A percentile compares a stretch with the other conserved stretches of the same genome.
These are phyloP conservation scores for Drosophila kuntzei DNA, from an alignment of 2,888 invertebrate species.

Conservation along the genomic window DNA sequence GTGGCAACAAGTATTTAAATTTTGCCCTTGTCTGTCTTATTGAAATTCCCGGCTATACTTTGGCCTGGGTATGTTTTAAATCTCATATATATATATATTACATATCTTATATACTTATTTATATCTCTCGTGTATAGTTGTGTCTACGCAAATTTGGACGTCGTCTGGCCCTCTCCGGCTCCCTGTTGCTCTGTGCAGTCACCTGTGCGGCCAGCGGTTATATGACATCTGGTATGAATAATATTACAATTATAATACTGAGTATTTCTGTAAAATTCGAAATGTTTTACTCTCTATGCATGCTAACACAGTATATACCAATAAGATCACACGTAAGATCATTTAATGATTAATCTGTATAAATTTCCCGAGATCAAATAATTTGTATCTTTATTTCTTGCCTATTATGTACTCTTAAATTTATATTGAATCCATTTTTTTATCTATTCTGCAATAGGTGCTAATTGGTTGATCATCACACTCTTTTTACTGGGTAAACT, in stretches of 20 bases:
- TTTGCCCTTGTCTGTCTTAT: slow-evolving; percentile 88
- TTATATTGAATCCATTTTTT: background rate
- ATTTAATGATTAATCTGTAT: background rate
- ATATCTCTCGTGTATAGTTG: slow-evolving; percentile 80
- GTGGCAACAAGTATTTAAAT: slow-evolving; percentile 89
- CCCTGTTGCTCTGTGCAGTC: slow-evolving; percentile 86
- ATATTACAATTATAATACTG: slow-evolving; percentile 5
- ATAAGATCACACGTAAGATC: slow-evolving; percentile 69
- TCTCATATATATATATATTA: slow-evolving; percentile 2
- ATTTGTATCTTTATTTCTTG: background rate
- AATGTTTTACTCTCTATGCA: slow-evolving; percentile 20
- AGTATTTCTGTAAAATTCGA: background rate
- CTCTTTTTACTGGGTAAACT: slow-evolving; percentile 88
- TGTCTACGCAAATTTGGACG: slow-evolving; percentile 87
- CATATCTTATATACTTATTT: slow-evolving; percentile 5
- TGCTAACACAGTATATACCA: slow-evolving; percentile 64
- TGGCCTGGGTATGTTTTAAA: slow-evolving; percentile 85
- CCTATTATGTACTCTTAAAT: background rate
- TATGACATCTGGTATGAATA: slow-evolving; percentile 85
- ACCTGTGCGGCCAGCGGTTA: slow-evolving; percentile 87
- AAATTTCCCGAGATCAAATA: background rate
- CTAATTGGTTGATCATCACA: slow-evolving; percentile 86
- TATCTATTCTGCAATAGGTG: background rate
- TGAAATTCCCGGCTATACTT: slow-evolving; percentile 88
- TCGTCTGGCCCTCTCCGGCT: slow-evolving; percentile 86